Evolutionary conservation across 1,140 invertebrate species (phyloP).

Genomic region (Trichoplusia ni): DNA sequence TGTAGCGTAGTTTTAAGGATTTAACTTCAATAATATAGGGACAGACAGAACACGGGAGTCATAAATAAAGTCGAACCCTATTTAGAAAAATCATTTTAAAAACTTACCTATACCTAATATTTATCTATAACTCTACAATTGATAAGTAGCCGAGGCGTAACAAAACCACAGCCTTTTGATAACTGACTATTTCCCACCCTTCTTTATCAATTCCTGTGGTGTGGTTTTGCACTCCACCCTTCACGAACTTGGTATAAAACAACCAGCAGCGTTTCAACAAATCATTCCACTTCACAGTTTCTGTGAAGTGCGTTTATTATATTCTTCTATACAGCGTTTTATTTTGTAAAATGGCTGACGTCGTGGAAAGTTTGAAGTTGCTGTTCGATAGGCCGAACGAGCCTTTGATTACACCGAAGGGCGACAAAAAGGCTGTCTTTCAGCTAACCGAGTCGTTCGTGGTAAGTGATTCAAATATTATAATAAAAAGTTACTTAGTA

Average conservation of each 20-base stretch:
- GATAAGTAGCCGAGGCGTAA: too few species aligned
- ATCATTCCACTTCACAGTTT: slow-evolving; percentile 58
- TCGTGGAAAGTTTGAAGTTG: slow-evolving; percentile 55
- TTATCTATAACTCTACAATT: too few species aligned
- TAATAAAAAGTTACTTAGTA: neutral
- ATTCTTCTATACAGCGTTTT: slow-evolving; percentile 28
- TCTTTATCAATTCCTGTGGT: slow-evolving; percentile 20
- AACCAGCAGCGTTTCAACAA: neutral
- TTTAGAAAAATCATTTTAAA: too few species aligned
- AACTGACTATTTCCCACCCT: neutral
- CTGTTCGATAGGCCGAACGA: slow-evolving; percentile 78
- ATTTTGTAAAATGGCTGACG: slow-evolving; percentile 51
- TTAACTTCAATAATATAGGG: too few species aligned
- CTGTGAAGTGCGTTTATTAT: slow-evolving; percentile 62
- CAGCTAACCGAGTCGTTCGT: slow-evolving; percentile 65
- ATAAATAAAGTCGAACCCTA: too few species aligned
- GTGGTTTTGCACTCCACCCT: slow-evolving; percentile 56
- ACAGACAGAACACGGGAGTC: too few species aligned
- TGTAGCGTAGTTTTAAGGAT: too few species aligned
- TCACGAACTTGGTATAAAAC: slow-evolving; percentile 40
- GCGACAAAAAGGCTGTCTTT: slow-evolving; percentile 66
- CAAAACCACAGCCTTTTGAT: neutral
- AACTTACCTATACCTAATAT: too few species aligned
- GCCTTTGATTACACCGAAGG: slow-evolving; percentile 73
- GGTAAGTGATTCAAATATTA: slow-evolving; percentile 55